Conservation (phyloP, 2,888 invertebrate species). For the Apamea monoglypha region DNA sequence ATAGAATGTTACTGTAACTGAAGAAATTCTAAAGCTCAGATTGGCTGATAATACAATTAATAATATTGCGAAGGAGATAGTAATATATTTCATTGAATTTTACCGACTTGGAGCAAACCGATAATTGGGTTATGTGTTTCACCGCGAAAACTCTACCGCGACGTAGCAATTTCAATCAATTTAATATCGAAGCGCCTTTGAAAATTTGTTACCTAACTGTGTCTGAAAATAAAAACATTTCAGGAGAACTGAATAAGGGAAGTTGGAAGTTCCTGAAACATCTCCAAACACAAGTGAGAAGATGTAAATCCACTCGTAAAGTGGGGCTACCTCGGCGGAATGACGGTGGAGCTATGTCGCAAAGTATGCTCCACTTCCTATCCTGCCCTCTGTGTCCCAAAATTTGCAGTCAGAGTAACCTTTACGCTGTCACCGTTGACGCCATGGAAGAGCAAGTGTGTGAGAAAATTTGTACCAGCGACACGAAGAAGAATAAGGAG, state of each 20-base stretch:
- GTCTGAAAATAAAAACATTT: constrained; percentile 26
- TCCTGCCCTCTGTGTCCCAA: neutral
- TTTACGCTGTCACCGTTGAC: no score
- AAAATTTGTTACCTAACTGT: constrained; percentile 17
- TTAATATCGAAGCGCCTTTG: constrained; percentile 32
- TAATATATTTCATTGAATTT: constrained; percentile 50
- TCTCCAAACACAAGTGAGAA: neutral
- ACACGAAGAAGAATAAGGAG: no score
- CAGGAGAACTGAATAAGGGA: neutral
- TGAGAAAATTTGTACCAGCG: no score
- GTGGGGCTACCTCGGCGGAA: neutral
- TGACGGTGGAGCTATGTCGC: neutral
- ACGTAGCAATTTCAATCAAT: constrained; percentile 32
- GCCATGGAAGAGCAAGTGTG: no score
- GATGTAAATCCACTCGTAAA: neutral
- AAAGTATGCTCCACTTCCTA: neutral
- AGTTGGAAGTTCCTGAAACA: neutral
- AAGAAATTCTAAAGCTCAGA: constrained; percentile 66
- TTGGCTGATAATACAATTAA: constrained; percentile 71
- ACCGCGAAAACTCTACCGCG: constrained; percentile 18
- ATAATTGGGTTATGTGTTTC: constrained; percentile 66
- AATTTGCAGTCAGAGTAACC: no score
- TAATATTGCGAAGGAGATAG: constrained; percentile 49
- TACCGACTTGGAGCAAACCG: constrained; percentile 54
- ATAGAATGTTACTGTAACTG: constrained; percentile 47